These are phyloP conservation scores for Cerceris ruficornis DNA, from an alignment of 2,888 invertebrate species.

Conservation along the genomic window DNA sequence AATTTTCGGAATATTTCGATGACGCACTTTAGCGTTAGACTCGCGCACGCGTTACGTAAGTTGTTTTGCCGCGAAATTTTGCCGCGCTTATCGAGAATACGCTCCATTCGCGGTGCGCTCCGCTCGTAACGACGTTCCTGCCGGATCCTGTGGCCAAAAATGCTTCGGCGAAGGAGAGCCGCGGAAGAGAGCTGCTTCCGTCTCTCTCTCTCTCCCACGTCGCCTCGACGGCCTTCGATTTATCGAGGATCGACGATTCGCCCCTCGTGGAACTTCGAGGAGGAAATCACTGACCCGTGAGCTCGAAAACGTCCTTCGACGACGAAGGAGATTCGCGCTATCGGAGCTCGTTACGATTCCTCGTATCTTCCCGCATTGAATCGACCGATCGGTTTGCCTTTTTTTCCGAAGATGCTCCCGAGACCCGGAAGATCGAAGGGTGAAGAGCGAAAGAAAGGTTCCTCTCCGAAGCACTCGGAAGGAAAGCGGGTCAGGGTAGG, in stretches of 20 bases:
- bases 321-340: not conserved
- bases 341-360: not conserved
- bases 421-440: no score
- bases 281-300: not conserved
- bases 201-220: not conserved
- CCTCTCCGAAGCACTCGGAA: not conserved
- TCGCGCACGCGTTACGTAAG: conserved; percentile 43
- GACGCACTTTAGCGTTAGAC: conserved; percentile 23
- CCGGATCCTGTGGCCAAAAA: no score
- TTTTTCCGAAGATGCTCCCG: not conserved
- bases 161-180: not conserved
- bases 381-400: not conserved
- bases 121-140: no score
- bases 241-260: not conserved
- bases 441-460: not conserved
- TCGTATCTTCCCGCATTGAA: not conserved
- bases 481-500: not conserved
- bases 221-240: not conserved
- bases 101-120: not conserved
- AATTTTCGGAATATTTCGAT: conserved; percentile 50
- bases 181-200: not conserved
- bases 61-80: conserved; percentile 51
- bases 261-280: not conserved
- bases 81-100: conserved; percentile 13
- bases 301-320: not conserved